These are phyloP conservation scores for Lepidothrix coronata DNA, from an alignment of 2,113 vertebrate genomes.

Conservation along the genomic window DNA sequence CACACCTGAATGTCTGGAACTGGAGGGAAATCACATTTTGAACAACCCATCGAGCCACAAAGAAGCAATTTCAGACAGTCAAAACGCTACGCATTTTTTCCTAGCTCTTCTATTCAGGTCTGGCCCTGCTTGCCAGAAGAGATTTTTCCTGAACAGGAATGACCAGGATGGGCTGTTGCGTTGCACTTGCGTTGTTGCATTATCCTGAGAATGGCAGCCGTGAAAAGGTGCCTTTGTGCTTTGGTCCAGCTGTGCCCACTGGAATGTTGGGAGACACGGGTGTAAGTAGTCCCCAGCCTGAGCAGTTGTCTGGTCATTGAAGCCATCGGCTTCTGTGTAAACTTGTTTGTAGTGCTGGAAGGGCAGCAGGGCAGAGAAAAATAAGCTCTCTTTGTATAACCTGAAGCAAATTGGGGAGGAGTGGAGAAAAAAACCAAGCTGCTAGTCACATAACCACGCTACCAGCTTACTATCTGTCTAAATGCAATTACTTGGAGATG, in stretches of 20 bases:
- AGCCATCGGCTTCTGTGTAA: neutral
- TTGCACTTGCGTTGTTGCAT: accelerated
- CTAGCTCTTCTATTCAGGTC: accelerated
- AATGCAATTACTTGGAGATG: slow-evolving; percentile 62
- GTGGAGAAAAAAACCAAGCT: neutral
- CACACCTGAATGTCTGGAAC: neutral
- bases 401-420: neutral
- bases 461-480: slow-evolving; percentile 49
- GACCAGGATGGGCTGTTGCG: neutral
- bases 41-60: neutral
- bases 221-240: neutral
- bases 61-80: neutral
- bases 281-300: neutral
- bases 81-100: neutral
- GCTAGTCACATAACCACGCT: neutral
- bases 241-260: neutral
- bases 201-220: neutral
- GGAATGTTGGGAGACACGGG: accelerated
- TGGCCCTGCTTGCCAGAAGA: neutral
- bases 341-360: neutral
- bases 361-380: neutral
- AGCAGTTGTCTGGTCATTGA: neutral
- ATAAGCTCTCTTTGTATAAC: neutral
- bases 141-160: neutral
- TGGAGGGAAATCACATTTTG: neutral